These are phyloP conservation scores for Eucriotettix oculatus DNA, from an alignment of 2,888 invertebrate genomes.

Conservation along the genomic window DNA sequence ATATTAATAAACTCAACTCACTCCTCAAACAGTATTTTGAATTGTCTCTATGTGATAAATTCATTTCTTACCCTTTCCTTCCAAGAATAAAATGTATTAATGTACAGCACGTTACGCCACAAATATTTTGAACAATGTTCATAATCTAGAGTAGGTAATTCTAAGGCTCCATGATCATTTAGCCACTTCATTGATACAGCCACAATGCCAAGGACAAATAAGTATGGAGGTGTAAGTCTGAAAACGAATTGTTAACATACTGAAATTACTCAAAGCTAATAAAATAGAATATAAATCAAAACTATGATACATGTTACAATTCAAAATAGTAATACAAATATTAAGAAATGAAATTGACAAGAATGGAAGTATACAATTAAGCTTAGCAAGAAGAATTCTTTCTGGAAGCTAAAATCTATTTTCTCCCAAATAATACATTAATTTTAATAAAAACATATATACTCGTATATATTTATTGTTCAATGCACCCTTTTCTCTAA, in stretches of 20 bases:
- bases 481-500: too few relatives aligned
- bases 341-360: too few relatives aligned
- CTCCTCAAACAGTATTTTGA: background rate
- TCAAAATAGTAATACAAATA: too few relatives aligned
- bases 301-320: too few relatives aligned
- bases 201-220: slow-evolving; percentile 6
- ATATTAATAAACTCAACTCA: too few relatives aligned
- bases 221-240: slow-evolving; percentile 10
- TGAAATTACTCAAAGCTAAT: background rate
- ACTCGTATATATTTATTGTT: too few relatives aligned
- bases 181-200: slow-evolving; percentile 5
- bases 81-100: slow-evolving; percentile 8
- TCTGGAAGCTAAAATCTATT: too few relatives aligned
- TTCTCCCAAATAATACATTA: too few relatives aligned
- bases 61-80: slow-evolving; percentile 6
- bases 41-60: background rate
- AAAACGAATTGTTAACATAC: background rate
- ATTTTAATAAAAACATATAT: too few relatives aligned
- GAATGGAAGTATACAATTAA: too few relatives aligned
- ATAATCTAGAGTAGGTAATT: slow-evolving; percentile 3
- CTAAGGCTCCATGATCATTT: slow-evolving; percentile 4
- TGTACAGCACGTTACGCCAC: slow-evolving; percentile 10
- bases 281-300: background rate
- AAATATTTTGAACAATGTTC: slow-evolving; percentile 7
- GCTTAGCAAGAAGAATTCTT: too few relatives aligned